phyloP scores from a whole-genome alignment of 2,113 vertebrate genomes.

The Noturus placidus region DNA sequence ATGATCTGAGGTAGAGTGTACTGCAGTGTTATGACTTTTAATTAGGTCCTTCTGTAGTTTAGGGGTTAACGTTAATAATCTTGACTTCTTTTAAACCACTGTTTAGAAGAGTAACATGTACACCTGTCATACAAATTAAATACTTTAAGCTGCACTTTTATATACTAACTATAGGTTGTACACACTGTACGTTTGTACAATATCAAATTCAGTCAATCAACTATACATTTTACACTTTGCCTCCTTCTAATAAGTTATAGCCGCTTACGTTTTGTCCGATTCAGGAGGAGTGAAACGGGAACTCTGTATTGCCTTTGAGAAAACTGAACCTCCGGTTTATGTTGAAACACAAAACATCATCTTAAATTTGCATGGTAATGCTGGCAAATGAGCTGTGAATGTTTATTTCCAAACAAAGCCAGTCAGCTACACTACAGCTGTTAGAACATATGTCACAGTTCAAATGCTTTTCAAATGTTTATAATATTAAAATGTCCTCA shows the following conservation, averaged over 20 bases:
- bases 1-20: neutral
- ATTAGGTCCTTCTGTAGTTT: neutral
- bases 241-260: neutral
- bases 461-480: neutral
- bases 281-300: neutral
- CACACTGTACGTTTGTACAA: too few species aligned
- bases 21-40: neutral
- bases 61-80: neutral
- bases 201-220: neutral
- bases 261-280: too few species aligned
- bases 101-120: neutral
- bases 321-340: neutral
- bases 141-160: neutral
- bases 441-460: neutral
- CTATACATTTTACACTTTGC: neutral
- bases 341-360: neutral
- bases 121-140: neutral
- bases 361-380: neutral
- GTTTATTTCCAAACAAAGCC: neutral
- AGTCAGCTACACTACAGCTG: too few species aligned
- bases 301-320: neutral
- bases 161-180: too few species aligned
- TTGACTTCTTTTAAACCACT: neutral
- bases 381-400: neutral
- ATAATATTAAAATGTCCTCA: neutral